Percentiles rank a stretch among this genome's conserved stretches.
These are phyloP conservation scores for Rhabdomys pumilio DNA, from an alignment of 2,797 vertebrate genomes.

Conservation along the genomic window DNA sequence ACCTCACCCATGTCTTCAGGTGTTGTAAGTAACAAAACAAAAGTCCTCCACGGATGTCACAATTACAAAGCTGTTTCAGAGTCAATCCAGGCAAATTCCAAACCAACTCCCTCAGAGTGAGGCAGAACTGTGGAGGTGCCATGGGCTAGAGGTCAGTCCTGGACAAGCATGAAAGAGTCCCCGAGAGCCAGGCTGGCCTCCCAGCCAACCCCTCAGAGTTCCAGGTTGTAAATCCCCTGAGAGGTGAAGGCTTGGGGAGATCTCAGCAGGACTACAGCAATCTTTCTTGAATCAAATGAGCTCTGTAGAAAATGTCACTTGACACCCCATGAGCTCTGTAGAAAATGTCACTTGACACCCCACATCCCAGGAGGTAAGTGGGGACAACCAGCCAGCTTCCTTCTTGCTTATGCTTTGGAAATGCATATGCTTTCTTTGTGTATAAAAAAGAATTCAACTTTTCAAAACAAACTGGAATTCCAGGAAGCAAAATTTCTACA, in stretches of 20 bases:
- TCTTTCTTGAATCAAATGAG: conserved; percentile 19
- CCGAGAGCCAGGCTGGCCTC: background rate
- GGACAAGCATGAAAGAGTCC: background rate
- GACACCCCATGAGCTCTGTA: background rate
- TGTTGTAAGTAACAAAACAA: background rate
- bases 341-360: background rate
- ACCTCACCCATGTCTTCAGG: background rate
- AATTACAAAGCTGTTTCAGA: conserved; percentile 4
- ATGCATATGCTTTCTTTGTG: background rate
- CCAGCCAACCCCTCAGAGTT: background rate
- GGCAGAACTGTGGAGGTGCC: background rate
- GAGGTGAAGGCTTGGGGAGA: background rate
- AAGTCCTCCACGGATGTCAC: background rate
- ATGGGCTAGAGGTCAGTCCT: background rate
- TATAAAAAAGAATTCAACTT: background rate
- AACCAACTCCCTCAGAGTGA: conserved; percentile 3
- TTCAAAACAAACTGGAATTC: conserved; percentile 9
- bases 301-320: background rate
- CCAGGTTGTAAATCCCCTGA: background rate
- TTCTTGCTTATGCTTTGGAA: background rate
- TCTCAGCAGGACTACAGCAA: background rate
- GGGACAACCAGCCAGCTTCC: background rate
- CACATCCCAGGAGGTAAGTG: background rate
- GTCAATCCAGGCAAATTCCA: background rate
- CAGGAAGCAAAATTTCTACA: conserved; percentile 40